A percentile compares a stretch with the other conserved stretches of the same genome.
Conservation (phyloP, 1,140 invertebrate genomes). For the Brachionus plicatilis region DNA sequence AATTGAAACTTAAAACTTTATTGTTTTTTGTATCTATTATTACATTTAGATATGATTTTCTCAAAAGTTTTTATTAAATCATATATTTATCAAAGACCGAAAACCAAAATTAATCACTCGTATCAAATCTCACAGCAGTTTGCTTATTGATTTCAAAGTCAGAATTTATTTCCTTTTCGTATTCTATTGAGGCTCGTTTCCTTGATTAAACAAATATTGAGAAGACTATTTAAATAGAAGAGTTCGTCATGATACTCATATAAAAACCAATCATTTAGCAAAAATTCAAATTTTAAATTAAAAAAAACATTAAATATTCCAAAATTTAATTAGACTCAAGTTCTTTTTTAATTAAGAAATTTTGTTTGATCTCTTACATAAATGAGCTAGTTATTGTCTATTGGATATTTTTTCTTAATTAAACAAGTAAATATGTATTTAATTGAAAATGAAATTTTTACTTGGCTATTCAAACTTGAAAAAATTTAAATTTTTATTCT, state of each 20-base stretch:
- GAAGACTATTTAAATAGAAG: not conserved
- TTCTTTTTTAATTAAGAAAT: constrained; percentile 11
- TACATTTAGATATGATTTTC: constrained; percentile 24
- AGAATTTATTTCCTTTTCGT: not conserved
- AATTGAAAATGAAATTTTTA: not conserved
- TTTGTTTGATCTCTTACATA: not conserved
- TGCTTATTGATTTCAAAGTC: constrained; percentile 10
- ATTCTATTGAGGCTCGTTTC: not conserved
- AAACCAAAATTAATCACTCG: not conserved
- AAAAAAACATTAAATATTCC: constrained; percentile 1
- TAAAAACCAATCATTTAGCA: not conserved
- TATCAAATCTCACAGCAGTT: not conserved
- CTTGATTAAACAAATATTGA: constrained; percentile 19
- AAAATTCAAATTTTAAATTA: not conserved
- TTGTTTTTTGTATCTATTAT: constrained; percentile 7
- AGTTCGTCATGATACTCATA: not conserved
- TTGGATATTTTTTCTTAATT: not conserved
- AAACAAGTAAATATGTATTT: constrained; percentile 18
- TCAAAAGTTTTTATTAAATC: not conserved
- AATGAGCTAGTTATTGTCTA: not conserved
- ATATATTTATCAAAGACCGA: not conserved
- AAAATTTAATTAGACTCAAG: not conserved
- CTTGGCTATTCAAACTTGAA: constrained; percentile 1
- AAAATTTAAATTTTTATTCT: not conserved
- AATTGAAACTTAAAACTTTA: not conserved